Percentiles rank a stretch among this genome's conserved stretches.
Conservation (phyloP, 2,888 invertebrate species). For the Actias luna region DNA sequence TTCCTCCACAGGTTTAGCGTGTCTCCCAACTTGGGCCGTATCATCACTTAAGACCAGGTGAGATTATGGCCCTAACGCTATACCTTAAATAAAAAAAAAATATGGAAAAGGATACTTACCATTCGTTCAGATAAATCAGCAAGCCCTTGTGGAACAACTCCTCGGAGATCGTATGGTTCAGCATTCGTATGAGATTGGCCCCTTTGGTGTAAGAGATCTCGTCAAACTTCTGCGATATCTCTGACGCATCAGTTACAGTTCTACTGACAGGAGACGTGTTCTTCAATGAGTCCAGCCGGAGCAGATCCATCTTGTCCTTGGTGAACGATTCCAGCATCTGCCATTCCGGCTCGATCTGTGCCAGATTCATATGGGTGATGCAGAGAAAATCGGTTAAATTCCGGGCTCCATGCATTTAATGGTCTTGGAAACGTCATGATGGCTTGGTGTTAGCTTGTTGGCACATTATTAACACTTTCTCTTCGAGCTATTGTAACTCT, state of each 20-base stretch:
- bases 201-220: conserved; percentile 81
- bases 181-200: conserved; percentile 82
- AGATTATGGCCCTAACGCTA: too few species aligned
- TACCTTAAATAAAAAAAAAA: background rate
- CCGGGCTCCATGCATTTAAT: too few species aligned
- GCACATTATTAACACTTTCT: too few species aligned
- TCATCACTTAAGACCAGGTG: too few species aligned
- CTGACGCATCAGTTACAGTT: conserved; percentile 72
- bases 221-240: conserved; percentile 84
- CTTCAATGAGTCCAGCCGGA: conserved; percentile 78
- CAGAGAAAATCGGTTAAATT: too few species aligned
- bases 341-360: conserved; percentile 81
- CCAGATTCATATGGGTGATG: too few species aligned
- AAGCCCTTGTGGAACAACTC: conserved; percentile 77
- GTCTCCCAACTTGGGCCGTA: too few species aligned
- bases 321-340: conserved; percentile 78
- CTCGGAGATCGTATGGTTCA: conserved; percentile 79
- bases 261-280: conserved; percentile 80
- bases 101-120: conserved; percentile 58
- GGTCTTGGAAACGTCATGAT: too few species aligned
- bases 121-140: conserved; percentile 76
- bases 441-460: too few species aligned
- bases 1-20: too few species aligned
- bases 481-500: too few species aligned
- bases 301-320: conserved; percentile 79